Percentiles rank a stretch among this genome's conserved stretches.
Conservation (phyloP, 2,113 vertebrate genomes). For the Ammospiza caudacuta region DNA sequence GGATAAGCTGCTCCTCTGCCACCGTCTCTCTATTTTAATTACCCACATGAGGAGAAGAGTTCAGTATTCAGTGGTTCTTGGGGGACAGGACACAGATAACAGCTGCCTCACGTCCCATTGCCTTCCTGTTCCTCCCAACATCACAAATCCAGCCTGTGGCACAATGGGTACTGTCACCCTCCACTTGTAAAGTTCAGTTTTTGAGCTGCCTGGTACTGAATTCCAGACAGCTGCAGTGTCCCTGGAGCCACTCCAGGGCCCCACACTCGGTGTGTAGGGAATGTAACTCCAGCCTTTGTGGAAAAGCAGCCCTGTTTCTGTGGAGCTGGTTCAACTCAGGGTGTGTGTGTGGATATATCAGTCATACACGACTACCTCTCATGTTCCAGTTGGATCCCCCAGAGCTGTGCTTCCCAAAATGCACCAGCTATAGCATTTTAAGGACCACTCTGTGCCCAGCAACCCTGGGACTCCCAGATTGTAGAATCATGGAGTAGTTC, state of each 20-base stretch:
- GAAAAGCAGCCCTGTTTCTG: accelerated
- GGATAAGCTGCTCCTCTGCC: not conserved
- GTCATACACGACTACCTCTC: accelerated
- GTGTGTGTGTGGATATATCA: accelerated
- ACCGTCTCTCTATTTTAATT: accelerated
- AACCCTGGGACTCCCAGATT: not conserved
- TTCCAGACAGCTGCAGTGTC: not conserved
- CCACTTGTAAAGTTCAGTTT: not conserved
- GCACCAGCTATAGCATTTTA: accelerated
- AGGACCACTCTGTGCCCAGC: not conserved
- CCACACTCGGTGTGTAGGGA: accelerated
- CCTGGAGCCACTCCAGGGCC: not conserved
- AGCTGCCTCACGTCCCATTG: accelerated
- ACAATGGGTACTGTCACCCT: accelerated
- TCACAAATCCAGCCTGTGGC: accelerated
- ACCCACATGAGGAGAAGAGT: too few relatives aligned
- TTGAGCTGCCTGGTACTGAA: not conserved
- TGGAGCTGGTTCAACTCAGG: accelerated
- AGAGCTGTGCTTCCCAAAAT: not conserved
- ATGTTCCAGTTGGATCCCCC: accelerated
- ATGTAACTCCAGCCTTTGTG: not conserved
- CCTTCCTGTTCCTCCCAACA: accelerated
- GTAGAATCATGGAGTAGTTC: accelerated
- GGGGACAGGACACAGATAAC: accelerated
- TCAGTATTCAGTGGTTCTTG: accelerated